Evolutionary conservation across 2,113 vertebrate genomes (phyloP).

Genomic region (Menura novaehollandiae): DNA sequence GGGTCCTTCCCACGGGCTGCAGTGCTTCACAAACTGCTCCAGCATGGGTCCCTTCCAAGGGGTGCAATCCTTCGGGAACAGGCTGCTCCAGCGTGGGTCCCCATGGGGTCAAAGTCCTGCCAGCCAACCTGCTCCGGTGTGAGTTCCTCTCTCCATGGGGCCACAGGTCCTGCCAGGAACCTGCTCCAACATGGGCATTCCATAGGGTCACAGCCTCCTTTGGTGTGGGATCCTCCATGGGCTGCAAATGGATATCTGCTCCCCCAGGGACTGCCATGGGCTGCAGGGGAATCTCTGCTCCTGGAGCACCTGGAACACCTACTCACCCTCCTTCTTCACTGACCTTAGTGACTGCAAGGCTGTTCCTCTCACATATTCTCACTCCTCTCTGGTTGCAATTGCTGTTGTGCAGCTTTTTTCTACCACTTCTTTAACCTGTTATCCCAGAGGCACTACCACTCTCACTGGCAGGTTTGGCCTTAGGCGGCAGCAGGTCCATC

Average conservation of each 20-base stretch:
- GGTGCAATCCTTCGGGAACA: neutral
- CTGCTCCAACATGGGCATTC: neutral
- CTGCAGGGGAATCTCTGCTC: neutral
- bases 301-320: neutral
- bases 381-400: neutral
- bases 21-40: neutral
- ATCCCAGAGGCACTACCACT: neutral
- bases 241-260: neutral
- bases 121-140: neutral
- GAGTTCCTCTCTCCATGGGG: neutral
- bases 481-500: accelerated
- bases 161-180: neutral
- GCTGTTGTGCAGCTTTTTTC: neutral
- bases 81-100: neutral
- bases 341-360: neutral
- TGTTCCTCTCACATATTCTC: neutral
- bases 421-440: neutral
- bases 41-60: neutral
- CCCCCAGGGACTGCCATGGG: neutral
- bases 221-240: neutral
- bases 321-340: neutral
- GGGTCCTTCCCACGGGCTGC: neutral
- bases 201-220: neutral
- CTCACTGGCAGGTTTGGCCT: neutral
- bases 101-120: neutral